Percentiles rank a stretch among this genome's conserved stretches.
These are phyloP conservation scores for Oryzaephilus surinamensis DNA, from an alignment of 1,140 invertebrate species.

Conservation along the genomic window DNA sequence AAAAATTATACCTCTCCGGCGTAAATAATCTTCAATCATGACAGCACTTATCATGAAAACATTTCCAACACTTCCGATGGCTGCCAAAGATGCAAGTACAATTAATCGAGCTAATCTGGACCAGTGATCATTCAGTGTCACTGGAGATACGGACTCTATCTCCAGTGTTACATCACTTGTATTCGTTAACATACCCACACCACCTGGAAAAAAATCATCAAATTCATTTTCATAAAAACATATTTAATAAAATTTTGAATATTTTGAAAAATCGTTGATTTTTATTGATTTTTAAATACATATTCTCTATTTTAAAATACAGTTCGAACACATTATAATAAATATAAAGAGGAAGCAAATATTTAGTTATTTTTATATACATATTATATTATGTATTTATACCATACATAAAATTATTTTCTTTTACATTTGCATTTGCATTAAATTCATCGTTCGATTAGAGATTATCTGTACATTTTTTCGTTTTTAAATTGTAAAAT, in stretches of 20 bases:
- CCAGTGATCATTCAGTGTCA: constrained; percentile 56
- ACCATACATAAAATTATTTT: too few species aligned
- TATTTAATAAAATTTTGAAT: not conserved
- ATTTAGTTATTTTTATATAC: constrained; percentile 3
- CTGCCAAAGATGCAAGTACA: constrained; percentile 51
- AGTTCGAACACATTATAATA: not conserved
- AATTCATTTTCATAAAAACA: too few species aligned
- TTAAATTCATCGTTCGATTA: too few species aligned
- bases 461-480: too few species aligned
- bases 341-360: not conserved
- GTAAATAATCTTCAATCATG: constrained; percentile 60
- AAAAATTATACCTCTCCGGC: constrained; percentile 59
- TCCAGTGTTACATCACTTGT: constrained; percentile 18
- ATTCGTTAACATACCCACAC: constrained; percentile 20
- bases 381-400: too few species aligned
- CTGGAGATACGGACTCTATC: constrained; percentile 40
- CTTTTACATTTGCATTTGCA: too few species aligned
- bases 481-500: too few species aligned
- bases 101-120: constrained; percentile 55
- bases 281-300: too few species aligned
- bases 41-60: constrained; percentile 68
- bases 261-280: constrained; percentile 3
- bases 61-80: constrained; percentile 60
- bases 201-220: constrained; percentile 2
- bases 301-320: too few species aligned